phyloP scores from a whole-genome alignment of 1,140 invertebrate species.

The Bombus impatiens region DNA sequence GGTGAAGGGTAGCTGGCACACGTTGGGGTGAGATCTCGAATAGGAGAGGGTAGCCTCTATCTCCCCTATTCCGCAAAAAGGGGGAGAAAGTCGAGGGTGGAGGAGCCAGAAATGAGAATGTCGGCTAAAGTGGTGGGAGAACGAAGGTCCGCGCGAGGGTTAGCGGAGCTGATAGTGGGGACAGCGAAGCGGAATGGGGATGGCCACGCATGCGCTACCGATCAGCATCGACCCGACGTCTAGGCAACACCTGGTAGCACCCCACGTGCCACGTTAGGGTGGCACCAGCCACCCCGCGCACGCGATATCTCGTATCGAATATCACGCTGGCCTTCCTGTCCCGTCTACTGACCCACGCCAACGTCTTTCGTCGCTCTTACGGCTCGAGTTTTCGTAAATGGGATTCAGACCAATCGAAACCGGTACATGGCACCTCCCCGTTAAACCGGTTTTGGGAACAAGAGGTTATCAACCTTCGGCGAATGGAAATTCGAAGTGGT shows the following conservation, averaged over 20 bases:
- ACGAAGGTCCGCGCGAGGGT: conserved; percentile 26
- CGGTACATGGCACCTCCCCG: not conserved
- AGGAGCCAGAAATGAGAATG: conserved; percentile 30
- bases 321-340: conserved; percentile 71
- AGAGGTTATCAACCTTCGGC: too few relatives aligned
- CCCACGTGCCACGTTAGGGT: conserved; percentile 78
- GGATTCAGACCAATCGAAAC: not conserved
- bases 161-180: not conserved
- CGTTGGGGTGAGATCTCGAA: conserved; percentile 48
- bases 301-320: conserved; percentile 72
- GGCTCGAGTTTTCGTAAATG: not conserved
- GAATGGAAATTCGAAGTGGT: not conserved
- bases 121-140: conserved; percentile 8
- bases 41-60: conserved; percentile 35
- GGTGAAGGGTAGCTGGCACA: conserved; percentile 9
- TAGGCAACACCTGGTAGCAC: conserved; percentile 80
- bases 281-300: conserved; percentile 68
- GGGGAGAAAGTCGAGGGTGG: conserved; percentile 40
- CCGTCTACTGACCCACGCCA: conserved; percentile 67
- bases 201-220: conserved; percentile 71
- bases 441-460: not conserved
- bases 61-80: conserved; percentile 49
- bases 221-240: conserved; percentile 76
- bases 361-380: conserved; percentile 49
- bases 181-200: not conserved